Base-by-base conservation (phyloP, 2,888 invertebrate species). In the Ochlodes sylvanus region DNA sequence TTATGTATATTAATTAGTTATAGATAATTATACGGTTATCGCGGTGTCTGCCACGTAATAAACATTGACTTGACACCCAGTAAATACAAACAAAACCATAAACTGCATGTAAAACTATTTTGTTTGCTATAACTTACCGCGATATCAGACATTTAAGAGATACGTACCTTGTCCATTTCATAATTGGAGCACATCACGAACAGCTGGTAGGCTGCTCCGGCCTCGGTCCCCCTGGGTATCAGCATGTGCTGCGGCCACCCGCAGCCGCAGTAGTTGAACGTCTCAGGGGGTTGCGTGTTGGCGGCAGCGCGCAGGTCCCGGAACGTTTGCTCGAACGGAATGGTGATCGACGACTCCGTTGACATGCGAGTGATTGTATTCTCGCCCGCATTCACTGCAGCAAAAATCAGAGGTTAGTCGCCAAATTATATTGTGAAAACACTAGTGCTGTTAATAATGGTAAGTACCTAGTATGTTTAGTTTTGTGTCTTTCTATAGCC, bases 211-310 rank as follows among this genome's bases (percentile, higher is more conserved):
- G 76, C 42, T 15, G 82, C 79, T 47, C 93, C 94, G 1, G 79
- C 80, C 67, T 85, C 89, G 0, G 89, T 90, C 0, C 94, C 94
- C 71, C 89, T 92, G 0, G 94, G 94, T 17, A 94, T 86, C 47
- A 94, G 87, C 90, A 94, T 91, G 80, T 95, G 94, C 70, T 94
- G 94, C 0, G 94, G 94, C 94, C 94, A 94, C 38, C 94, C 94
- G 76, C 95, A 95, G 61, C 95, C 95, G 85, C 95, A 95, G 89
- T 87, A 94, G 85, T 94, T 94, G 84, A 94, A 94, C 15, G 85
- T 73, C 6, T 88, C 86, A 4, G 86, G 79, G 41, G 50, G 72
- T 70, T 2, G 76, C n/a, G 88, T 74, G 73, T 17, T 21, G 65
- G 58, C 58, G 3, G 77, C 76, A n/a, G 68, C 69, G 4, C 91